A percentile compares a stretch with the other conserved stretches of the same genome.
Evolutionary conservation across 1,140 invertebrate species (phyloP).

Genomic region (Aphis craccivora): DNA sequence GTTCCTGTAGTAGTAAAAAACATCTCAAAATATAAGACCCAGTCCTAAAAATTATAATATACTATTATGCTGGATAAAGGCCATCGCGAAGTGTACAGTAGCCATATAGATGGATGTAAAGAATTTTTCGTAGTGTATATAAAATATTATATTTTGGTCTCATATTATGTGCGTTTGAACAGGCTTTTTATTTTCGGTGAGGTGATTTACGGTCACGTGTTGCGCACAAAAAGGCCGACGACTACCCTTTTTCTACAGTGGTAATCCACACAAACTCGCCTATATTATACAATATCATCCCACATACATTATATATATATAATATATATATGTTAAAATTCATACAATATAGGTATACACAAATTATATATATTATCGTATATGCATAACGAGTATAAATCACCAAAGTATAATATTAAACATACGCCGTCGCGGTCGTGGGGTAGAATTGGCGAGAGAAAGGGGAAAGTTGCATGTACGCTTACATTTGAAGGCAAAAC

Average conservation of each 20-base stretch:
- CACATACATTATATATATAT: neutral
- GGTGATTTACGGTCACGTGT: slow-evolving; percentile 2
- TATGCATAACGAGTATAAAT: neutral
- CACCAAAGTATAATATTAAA: neutral
- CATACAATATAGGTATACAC: neutral
- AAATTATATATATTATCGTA: neutral
- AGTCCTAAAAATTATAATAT: neutral
- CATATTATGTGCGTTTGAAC: neutral
- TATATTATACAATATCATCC: neutral
- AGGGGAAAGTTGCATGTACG: neutral
- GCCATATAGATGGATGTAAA: neutral
- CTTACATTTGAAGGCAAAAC: neutral
- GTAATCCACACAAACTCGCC: neutral
- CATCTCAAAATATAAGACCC: slow-evolving; percentile 1
- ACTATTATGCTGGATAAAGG: neutral
- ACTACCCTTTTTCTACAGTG: neutral
- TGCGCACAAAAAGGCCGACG: neutral
- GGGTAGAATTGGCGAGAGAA: neutral
- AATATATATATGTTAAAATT: neutral
- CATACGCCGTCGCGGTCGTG: neutral
- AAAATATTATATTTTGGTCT: neutral
- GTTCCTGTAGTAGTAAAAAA: neutral
- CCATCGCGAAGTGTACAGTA: neutral
- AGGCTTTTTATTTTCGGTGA: neutral
- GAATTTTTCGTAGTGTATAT: neutral